Base-by-base conservation (phyloP, 1,140 invertebrate species). In the Zaprionus ornatus region DNA sequence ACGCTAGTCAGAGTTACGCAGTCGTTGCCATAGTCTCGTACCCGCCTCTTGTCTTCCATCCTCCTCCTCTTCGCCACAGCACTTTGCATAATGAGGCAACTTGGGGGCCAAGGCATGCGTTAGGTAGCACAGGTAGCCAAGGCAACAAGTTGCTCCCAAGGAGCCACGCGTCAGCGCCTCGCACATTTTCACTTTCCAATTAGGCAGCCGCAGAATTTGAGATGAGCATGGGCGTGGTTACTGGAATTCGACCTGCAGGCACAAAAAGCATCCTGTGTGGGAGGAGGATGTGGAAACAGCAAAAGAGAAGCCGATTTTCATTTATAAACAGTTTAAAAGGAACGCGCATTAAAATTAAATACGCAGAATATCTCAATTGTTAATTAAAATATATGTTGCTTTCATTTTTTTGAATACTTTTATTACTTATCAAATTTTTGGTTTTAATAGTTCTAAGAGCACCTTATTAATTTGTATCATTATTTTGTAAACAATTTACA, bases 51-150 rank as follows among this genome's bases (percentile, higher is more conserved):
- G n/a, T n/a, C n/a, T n/a, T n/a, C n/a, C n/a, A n/a, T n/a, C 12
- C 12, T 37, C 13, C 3, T 5, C 12, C 13, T 12, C 35, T 45
- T 45, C 7, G 9, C n/a, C n/a, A 2, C 29, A 78, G 74, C 84
- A 87, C 84, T 87, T 88, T 87, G 70, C 77, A 87, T 87, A 87
- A 87, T 87, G 84, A 87, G 84, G 63, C 74, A 77, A 73, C 66
- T 78, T 69, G 37, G 62, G 62, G 17, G 48, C 55, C 19, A 32
- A 32, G 29, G 29, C 29, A 32, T 10, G 50, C 62, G 52, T 17
- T 25, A 60, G 25, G 5, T 13, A 35, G 29, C 25, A 23, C 50
- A 69, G 72, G 72, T 74, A 69, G 66, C 73, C 62, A 76, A 77
- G 74, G 74, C 69, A 79, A 77, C 77, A 79, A 79, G 77, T 79